A percentile compares a stretch with the other conserved stretches of the same genome.
Conservation (phyloP, 2,113 vertebrate species). For the Leptobrachium ailaonicum region DNA sequence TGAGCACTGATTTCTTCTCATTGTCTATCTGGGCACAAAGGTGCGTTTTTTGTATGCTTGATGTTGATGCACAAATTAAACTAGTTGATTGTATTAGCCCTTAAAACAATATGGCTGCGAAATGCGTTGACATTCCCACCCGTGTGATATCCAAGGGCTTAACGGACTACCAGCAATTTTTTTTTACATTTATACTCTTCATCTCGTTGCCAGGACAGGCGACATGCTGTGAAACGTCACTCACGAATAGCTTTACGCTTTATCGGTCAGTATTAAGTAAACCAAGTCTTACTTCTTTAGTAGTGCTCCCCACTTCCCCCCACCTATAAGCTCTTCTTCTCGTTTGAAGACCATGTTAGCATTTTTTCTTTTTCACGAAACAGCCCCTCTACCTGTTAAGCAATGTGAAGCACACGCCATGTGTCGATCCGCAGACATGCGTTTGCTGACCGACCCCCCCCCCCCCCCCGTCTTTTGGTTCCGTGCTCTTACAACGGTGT, state of each 20-base stretch:
- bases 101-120: not conserved
- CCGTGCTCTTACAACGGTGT: constrained; percentile 47
- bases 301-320: constrained; percentile 61
- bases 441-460: not conserved
- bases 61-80: constrained; percentile 59
- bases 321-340: constrained; percentile 70
- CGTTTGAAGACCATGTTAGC: constrained; percentile 66
- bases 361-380: constrained; percentile 65
- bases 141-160: not conserved
- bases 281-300: constrained; percentile 61
- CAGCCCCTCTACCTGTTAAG: constrained; percentile 26
- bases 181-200: constrained; percentile 55
- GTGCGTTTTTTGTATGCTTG: too few species aligned
- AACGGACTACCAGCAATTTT: constrained; percentile 65
- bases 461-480: not conserved
- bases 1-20: constrained; percentile 35
- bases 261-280: constrained; percentile 72
- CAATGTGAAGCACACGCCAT: constrained; percentile 60
- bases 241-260: constrained; percentile 53
- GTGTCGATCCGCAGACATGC: not conserved
- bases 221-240: constrained; percentile 67
- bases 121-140: not conserved
- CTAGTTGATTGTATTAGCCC: constrained; percentile 69
- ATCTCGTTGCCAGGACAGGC: constrained; percentile 66
- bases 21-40: too few species aligned